phyloP scores from a whole-genome alignment of 2,797 vertebrate genomes.

The Dendrocincla tyrannina region DNA sequence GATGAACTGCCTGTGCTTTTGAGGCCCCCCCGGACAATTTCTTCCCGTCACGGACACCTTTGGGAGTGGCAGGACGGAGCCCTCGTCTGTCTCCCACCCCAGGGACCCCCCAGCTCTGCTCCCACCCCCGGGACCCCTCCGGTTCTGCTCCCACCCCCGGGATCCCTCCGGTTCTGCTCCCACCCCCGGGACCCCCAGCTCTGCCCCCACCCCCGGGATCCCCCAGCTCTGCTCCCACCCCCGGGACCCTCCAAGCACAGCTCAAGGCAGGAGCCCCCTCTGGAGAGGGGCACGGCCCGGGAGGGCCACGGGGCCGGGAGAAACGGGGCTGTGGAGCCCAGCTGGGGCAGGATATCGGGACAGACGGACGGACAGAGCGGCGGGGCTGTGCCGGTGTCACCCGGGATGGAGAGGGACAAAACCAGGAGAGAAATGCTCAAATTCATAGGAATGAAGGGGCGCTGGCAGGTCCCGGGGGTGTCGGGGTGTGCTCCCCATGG shows the following conservation, averaged over 20 bases:
- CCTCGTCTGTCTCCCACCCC: too few relatives aligned
- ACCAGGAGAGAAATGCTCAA: fast-evolving
- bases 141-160: too few relatives aligned
- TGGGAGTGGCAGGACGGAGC: fast-evolving
- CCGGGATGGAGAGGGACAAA: background rate
- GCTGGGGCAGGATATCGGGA: background rate
- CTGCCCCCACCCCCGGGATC: background rate
- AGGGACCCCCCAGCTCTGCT: background rate
- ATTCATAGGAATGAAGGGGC: fast-evolving
- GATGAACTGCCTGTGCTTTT: fast-evolving
- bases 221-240: background rate
- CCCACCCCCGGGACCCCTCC: background rate
- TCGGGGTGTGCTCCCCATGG: background rate
- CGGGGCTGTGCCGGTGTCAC: fast-evolving
- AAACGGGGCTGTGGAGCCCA: background rate
- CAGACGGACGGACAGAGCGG: background rate
- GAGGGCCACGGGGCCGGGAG: background rate
- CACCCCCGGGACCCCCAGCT: background rate
- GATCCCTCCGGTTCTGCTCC: too few relatives aligned
- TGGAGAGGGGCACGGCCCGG: background rate
- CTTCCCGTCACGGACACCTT: too few relatives aligned
- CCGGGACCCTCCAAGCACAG: too few relatives aligned
- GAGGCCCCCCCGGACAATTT: fast-evolving
- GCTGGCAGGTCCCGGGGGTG: fast-evolving
- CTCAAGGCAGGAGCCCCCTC: background rate